A percentile compares a stretch with the other conserved stretches of the same genome.
Conservation (phyloP, 2,113 vertebrate species). For the Corythornis vintsioides region DNA sequence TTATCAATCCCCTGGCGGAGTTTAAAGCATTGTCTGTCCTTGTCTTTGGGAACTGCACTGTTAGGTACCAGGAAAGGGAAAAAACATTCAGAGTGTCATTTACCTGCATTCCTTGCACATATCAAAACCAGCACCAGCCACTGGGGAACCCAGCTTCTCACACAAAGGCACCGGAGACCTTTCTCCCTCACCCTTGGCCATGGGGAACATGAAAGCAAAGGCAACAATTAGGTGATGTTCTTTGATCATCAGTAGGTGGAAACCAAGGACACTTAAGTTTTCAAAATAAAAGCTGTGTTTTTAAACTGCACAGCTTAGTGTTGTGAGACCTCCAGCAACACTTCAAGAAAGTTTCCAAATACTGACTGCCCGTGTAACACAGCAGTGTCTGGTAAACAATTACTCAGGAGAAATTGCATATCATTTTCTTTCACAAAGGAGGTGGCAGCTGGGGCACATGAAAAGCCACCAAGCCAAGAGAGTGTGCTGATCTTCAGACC, state of each 20-base stretch:
- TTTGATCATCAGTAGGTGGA: not conserved
- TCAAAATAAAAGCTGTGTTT: not conserved
- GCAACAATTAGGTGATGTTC: not conserved
- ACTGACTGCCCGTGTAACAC: not conserved
- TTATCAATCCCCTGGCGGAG: conserved; percentile 96
- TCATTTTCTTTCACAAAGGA: not conserved
- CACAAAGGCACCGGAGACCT: not conserved
- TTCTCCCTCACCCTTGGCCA: not conserved
- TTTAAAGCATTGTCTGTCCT: conserved; percentile 97
- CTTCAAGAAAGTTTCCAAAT: not conserved
- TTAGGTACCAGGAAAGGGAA: not conserved
- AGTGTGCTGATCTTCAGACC: not conserved
- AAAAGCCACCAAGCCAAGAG: not conserved
- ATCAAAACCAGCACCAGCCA: not conserved
- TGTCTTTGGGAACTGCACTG: conserved; percentile 97
- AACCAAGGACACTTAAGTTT: not conserved
- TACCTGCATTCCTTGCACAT: not conserved
- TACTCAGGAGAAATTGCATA: not conserved
- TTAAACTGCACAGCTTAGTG: not conserved
- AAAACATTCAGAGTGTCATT: not conserved
- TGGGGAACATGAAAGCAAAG: not conserved
- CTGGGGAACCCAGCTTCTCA: not conserved
- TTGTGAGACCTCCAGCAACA: not conserved
- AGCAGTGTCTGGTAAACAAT: not conserved
- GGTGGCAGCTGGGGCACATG: not conserved